Percentiles rank a stretch among this genome's conserved stretches.
These are phyloP conservation scores for Neopelma chrysocephalum DNA, from an alignment of 2,797 vertebrate genomes.

Conservation along the genomic window DNA sequence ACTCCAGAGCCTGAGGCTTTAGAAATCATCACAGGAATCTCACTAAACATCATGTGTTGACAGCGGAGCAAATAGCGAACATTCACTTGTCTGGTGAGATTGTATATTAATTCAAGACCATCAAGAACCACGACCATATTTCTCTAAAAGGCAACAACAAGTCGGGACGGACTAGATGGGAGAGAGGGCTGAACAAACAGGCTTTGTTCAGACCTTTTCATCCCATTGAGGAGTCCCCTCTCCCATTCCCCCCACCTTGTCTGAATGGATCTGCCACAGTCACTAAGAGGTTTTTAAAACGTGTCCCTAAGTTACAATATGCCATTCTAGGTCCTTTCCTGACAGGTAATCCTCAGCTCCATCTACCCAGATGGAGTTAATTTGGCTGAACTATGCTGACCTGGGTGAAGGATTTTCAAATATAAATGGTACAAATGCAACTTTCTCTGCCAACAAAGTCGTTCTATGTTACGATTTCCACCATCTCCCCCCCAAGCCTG, in stretches of 20 bases:
- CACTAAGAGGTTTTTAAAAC: neutral
- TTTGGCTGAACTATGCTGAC: slow-evolving; percentile 60
- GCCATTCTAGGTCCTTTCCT: slow-evolving; percentile 5
- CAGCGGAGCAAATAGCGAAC: slow-evolving; percentile 44
- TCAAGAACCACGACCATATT: neutral
- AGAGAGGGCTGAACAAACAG: neutral
- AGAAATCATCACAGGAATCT: slow-evolving; percentile 51
- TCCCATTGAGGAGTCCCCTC: neutral
- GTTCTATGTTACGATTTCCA: slow-evolving; percentile 50
- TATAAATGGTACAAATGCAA: slow-evolving; percentile 66
- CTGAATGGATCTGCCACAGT: neutral
- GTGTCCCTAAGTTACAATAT: neutral
- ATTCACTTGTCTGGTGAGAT: slow-evolving; percentile 35
- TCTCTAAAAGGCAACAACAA: slow-evolving; percentile 9
- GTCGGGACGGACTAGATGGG: accelerated
- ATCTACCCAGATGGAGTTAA: slow-evolving; percentile 61
- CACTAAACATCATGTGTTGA: slow-evolving; percentile 33
- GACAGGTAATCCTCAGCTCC: slow-evolving; percentile 26
- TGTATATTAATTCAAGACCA: slow-evolving; percentile 25
- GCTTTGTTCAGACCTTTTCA: neutral
- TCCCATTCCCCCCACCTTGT: neutral
- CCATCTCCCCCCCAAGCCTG: slow-evolving; percentile 53
- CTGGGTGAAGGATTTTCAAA: slow-evolving; percentile 69
- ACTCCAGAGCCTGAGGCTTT: slow-evolving; percentile 19
- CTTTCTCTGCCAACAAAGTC: slow-evolving; percentile 70